phyloP scores from a whole-genome alignment of 2,113 vertebrate genomes.

The Actenoides hombroni region DNA sequence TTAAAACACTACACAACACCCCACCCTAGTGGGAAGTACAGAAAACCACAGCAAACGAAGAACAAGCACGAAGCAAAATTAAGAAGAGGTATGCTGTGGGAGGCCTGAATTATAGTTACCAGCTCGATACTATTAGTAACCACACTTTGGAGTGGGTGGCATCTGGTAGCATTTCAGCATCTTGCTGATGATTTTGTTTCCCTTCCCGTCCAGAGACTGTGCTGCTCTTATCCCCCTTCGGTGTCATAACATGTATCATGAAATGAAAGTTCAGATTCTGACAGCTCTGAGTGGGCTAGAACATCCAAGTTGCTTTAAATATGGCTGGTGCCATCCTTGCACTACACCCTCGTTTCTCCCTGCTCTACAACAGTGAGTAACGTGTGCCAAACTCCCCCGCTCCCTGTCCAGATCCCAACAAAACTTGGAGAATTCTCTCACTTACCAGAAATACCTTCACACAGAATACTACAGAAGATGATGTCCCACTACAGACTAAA shows the following conservation, averaged over 20 bases:
- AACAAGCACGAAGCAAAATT: background rate
- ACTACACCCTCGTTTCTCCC: background rate
- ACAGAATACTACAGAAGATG: background rate
- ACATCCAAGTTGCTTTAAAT: background rate
- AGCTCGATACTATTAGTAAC: background rate
- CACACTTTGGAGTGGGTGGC: background rate
- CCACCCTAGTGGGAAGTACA: background rate
- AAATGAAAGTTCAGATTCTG: background rate
- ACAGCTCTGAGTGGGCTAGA: background rate
- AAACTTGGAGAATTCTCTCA: background rate
- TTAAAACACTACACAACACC: background rate
- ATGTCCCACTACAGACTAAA: background rate
- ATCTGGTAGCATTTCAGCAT: background rate
- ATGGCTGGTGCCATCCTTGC: background rate
- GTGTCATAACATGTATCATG: background rate
- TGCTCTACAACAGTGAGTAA: background rate
- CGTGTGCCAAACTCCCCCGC: background rate
- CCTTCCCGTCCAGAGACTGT: background rate
- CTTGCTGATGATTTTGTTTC: background rate
- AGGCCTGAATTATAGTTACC: background rate
- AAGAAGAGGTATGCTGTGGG: background rate
- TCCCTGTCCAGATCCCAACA: background rate
- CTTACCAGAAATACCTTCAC: background rate
- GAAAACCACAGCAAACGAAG: background rate
- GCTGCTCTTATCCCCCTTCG: background rate